These are phyloP conservation scores for Venustaconcha ellipsiformis DNA, from an alignment of 1,140 invertebrate species.

Conservation along the genomic window DNA sequence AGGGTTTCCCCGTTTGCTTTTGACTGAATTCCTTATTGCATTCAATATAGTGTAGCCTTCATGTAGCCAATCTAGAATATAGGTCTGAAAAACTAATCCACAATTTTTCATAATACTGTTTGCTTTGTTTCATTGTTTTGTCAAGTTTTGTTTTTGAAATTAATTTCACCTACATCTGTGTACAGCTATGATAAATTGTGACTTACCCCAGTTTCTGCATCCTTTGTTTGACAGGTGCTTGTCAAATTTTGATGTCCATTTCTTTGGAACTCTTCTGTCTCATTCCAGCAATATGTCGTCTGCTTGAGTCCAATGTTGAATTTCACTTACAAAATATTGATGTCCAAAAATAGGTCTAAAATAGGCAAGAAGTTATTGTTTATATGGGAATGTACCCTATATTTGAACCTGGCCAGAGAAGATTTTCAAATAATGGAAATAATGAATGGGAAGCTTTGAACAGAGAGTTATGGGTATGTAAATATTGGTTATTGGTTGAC, in stretches of 20 bases:
- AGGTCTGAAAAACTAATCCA: slow-evolving; percentile 30
- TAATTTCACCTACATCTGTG: too few relatives aligned
- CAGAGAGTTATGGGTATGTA: slow-evolving; percentile 29
- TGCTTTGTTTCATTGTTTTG: slow-evolving; percentile 1
- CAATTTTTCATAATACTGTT: slow-evolving; percentile 8
- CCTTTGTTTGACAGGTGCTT: slow-evolving; percentile 24
- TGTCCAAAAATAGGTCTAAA: slow-evolving; percentile 13
- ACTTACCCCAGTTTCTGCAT: too few relatives aligned
- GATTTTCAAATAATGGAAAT: slow-evolving; percentile 15
- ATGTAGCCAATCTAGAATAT: slow-evolving; percentile 38
- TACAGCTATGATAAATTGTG: too few relatives aligned
- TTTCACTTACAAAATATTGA: slow-evolving; percentile 10
- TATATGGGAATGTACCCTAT: slow-evolving; percentile 33
- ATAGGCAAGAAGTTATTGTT: slow-evolving; percentile 8
- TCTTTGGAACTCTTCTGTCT: slow-evolving; percentile 1
- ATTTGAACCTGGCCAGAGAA: slow-evolving; percentile 28
- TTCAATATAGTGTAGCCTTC: slow-evolving; percentile 21
- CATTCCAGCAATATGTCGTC: slow-evolving; percentile 14
- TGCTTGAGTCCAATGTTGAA: slow-evolving; percentile 19
- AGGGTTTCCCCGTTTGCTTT: slow-evolving; percentile 34
- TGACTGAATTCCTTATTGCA: slow-evolving; percentile 35
- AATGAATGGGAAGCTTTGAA: slow-evolving; percentile 30
- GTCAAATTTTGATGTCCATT: slow-evolving; percentile 16
- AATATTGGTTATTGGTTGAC: not conserved
- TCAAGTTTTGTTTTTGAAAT: slow-evolving; percentile 5